Conservation (phyloP, 1,140 invertebrate species). For the Drosophila truncata region DNA sequence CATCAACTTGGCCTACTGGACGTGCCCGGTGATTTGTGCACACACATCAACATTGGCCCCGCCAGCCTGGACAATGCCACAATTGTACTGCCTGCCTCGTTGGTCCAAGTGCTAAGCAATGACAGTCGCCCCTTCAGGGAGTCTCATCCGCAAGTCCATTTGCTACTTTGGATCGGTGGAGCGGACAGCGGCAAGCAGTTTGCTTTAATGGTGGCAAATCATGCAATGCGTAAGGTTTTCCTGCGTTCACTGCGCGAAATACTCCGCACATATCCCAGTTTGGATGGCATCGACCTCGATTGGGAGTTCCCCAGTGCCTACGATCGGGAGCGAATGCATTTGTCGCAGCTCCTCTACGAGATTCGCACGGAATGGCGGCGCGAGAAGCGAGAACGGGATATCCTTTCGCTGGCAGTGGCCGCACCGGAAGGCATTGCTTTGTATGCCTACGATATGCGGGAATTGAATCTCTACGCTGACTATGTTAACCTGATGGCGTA, state of each 20-base stretch:
- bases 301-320: conserved; percentile 94
- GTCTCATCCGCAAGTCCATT: conserved; percentile 89
- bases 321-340: conserved; percentile 89
- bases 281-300: conserved; percentile 94
- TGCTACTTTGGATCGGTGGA: conserved; percentile 92
- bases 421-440: conserved; percentile 91
- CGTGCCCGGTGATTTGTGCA: conserved; percentile 90
- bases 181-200: conserved; percentile 88
- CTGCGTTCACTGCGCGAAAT: conserved; percentile 88
- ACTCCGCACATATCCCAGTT: conserved; percentile 87
- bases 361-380: conserved; percentile 88
- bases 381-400: conserved; percentile 86
- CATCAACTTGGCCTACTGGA: conserved; percentile 86
- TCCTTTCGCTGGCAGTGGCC: conserved; percentile 91
- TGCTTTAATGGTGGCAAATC: conserved; percentile 89
- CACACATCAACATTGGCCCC: conserved; percentile 93
- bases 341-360: conserved; percentile 90
- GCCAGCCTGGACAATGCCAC: conserved; percentile 88
- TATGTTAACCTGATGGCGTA: conserved; percentile 96
- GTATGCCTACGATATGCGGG: conserved; percentile 90
- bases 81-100: conserved; percentile 85
- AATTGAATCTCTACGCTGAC: conserved; percentile 93
- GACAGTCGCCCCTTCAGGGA: conserved; percentile 88
- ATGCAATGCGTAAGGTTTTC: conserved; percentile 90
- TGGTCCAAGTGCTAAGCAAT: conserved; percentile 85